These are phyloP conservation scores for Zaprionus nigranus DNA, from an alignment of 1,140 invertebrate species.

Conservation along the genomic window DNA sequence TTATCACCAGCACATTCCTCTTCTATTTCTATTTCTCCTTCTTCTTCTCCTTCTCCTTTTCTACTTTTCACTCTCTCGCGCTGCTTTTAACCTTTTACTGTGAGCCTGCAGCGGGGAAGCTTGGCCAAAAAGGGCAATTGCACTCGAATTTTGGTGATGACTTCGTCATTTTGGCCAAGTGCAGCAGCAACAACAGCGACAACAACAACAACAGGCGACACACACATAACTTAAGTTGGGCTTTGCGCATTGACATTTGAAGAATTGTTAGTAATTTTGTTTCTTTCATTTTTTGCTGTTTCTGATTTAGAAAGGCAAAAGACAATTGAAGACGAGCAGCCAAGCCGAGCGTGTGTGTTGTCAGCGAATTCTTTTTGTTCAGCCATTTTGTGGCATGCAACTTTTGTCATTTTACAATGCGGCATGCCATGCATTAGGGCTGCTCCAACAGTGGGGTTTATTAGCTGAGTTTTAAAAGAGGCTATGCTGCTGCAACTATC, in stretches of 20 bases:
- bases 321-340: conserved; percentile 43
- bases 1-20: background rate
- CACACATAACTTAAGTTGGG: conserved; percentile 31
- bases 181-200: conserved; percentile 2
- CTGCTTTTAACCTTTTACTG: conserved; percentile 59
- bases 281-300: conserved; percentile 10
- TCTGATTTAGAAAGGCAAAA: conserved; percentile 52
- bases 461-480: no score
- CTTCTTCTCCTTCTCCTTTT: no score
- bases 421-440: no score
- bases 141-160: conserved; percentile 39
- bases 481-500: no score
- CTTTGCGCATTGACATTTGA: conserved; percentile 72
- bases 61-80: conserved; percentile 11
- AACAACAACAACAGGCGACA: conserved; percentile 1
- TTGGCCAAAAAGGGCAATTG: conserved; percentile 65
- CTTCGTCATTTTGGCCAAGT: conserved; percentile 42
- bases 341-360: conserved; percentile 29
- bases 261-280: conserved; percentile 35
- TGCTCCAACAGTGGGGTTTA: no score
- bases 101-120: conserved; percentile 14
- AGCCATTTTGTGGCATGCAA: no score
- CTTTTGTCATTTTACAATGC: no score
- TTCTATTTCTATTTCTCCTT: no score
- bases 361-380: conserved; percentile 25